Percentiles rank a stretch among this genome's conserved stretches.
Evolutionary conservation across 2,888 invertebrate species (phyloP).

Genomic region (Tiliacea citrago): DNA sequence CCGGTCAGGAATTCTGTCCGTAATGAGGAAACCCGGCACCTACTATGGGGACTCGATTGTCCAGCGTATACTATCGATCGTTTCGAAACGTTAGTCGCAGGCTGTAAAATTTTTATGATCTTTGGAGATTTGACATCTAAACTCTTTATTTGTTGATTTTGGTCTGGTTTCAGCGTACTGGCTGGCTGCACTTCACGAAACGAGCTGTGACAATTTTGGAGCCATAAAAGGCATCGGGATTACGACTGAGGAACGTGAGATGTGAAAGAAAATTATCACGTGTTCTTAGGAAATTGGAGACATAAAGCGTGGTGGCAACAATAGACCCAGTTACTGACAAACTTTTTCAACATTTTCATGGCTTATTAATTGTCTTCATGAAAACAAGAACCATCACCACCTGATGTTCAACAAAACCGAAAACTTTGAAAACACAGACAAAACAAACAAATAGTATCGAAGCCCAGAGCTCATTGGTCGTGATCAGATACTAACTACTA

Average conservation of each 20-base stretch:
- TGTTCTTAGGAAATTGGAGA: neutral
- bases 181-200: neutral
- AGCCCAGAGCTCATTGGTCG: slow-evolving; percentile 1
- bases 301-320: neutral
- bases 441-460: neutral
- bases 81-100: slow-evolving; percentile 28
- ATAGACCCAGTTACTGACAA: neutral
- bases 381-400: neutral
- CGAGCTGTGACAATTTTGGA: slow-evolving; percentile 4
- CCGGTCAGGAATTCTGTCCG: slow-evolving; percentile 80
- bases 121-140: slow-evolving; percentile 32
- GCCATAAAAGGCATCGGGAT: neutral
- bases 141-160: slow-evolving; percentile 31
- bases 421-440: too few relatives aligned
- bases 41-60: slow-evolving; percentile 63
- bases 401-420: neutral
- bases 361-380: too few relatives aligned
- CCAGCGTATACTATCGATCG: slow-evolving; percentile 54
- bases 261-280: neutral
- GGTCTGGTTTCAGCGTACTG: neutral
- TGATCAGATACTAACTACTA: slow-evolving; percentile 5
- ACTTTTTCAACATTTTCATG: too few relatives aligned
- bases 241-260: neutral
- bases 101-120: slow-evolving; percentile 49
- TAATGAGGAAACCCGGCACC: slow-evolving; percentile 82